Evolutionary conservation across 2,797 vertebrate genomes (phyloP).

Genomic region (Melanotaenia parkinsoni): DNA sequence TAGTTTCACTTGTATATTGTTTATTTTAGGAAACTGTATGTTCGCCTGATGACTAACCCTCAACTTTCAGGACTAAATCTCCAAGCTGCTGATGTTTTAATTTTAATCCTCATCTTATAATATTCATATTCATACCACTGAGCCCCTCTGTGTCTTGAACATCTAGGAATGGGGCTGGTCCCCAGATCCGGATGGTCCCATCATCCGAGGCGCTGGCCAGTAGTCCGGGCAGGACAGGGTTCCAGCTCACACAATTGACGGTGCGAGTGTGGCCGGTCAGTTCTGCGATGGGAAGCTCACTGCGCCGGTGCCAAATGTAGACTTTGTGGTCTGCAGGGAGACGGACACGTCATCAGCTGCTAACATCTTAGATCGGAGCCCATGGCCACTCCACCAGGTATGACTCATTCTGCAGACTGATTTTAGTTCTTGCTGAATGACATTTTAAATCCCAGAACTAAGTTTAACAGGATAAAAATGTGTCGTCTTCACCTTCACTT

Average conservation of each 20-base stretch:
- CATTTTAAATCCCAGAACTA: too few species aligned
- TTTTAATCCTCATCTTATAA: too few species aligned
- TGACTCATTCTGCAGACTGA: too few species aligned
- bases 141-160: constrained; percentile 92
- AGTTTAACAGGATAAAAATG: too few species aligned
- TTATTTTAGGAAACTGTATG: too few species aligned
- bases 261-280: constrained; percentile 95
- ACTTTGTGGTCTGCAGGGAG: constrained; percentile 92
- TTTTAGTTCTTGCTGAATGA: too few species aligned
- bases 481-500: constrained; percentile 88
- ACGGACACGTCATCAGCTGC: background rate
- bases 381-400: too few species aligned
- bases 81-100: too few species aligned
- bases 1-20: too few species aligned
- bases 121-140: constrained; percentile 55
- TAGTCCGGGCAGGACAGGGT: constrained; percentile 91
- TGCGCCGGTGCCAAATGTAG: constrained; percentile 98
- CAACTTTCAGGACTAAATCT: too few species aligned
- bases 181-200: constrained; percentile 96
- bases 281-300: constrained; percentile 95
- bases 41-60: too few species aligned
- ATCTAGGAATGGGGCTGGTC: constrained; percentile 93
- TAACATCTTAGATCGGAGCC: too few species aligned
- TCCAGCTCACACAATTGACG: constrained; percentile 98
- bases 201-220: constrained; percentile 98